A percentile compares a stretch with the other conserved stretches of the same genome.
These are phyloP conservation scores for Malachius bipustulatus DNA, from an alignment of 2,888 invertebrate genomes.

Conservation along the genomic window DNA sequence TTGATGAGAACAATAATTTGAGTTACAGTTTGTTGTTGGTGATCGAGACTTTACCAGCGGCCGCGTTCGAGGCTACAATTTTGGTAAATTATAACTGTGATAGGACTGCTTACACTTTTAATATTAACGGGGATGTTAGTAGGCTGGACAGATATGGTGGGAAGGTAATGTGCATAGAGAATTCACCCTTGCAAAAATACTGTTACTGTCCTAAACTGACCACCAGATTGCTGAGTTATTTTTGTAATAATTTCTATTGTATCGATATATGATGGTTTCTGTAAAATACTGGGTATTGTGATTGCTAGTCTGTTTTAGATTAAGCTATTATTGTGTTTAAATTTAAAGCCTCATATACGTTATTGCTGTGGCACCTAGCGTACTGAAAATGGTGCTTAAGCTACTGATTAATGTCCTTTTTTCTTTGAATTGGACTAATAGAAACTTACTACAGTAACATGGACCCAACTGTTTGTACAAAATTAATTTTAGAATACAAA, in stretches of 20 bases:
- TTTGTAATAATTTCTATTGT: not conserved
- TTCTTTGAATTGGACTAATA: too few species aligned
- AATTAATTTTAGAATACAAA: too few species aligned
- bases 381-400: too few species aligned
- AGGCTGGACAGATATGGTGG: constrained; percentile 42
- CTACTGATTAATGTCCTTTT: too few species aligned
- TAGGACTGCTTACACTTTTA: constrained; percentile 23
- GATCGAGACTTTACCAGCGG: constrained; percentile 52
- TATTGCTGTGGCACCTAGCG: too few species aligned
- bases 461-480: too few species aligned
- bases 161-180: constrained; percentile 41
- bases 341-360: too few species aligned
- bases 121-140: constrained; percentile 49
- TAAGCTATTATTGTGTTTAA: too few species aligned
- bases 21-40: constrained; percentile 48
- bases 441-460: too few species aligned
- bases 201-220: constrained; percentile 38
- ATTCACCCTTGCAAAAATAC: constrained; percentile 42
- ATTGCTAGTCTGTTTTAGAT: too few species aligned
- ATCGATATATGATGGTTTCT: not conserved
- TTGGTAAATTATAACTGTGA: constrained; percentile 25
- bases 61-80: constrained; percentile 59
- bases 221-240: not conserved
- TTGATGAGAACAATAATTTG: constrained; percentile 20
- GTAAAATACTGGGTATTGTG: too few species aligned